Evolutionary conservation across 1,140 invertebrate species (phyloP), one percentile per base, ranked within the genome.

Genomic region (Dryas iulia): DNA sequence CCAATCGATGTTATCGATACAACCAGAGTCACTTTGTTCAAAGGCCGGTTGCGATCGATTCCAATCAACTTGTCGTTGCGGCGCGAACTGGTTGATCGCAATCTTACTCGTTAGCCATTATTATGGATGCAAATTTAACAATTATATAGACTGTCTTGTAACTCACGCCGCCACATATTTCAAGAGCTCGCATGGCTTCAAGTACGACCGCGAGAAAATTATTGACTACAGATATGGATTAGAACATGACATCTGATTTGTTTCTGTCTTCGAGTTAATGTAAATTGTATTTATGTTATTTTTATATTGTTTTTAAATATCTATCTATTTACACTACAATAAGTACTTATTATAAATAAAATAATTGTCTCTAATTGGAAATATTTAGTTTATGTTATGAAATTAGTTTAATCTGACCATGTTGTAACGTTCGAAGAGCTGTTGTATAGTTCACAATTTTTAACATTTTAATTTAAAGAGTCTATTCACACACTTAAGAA

Each of bases 121-220:
- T 89, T 87, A 87, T 83, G 74, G 74, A 88, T 88, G 83, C 82
- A 86, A 89, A 86, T 83, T 87, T 78, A 88, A 84, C 79, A 78
- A 78, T 78, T 78, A 78, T 71, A 73, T 69, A 75, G 59, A 69
- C 54, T 59, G 52, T 70, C 66, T 69, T 67, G 65, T 61, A 67
- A 47, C 24, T 56, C 35, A 59, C 26, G 61, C 69, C 71, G 71
- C 39, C 71, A 66, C 80, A 82, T 83, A 77, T 78, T 73, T 69
- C 64, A 73, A 74, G 67, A 58, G 65, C 72, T 81, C 73, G 78
- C 83, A 80, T 83, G 79, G 78, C 74, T 80, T 59, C 26, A 60
- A 69, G 30, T 69, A 54, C 33, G n/a, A 23, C 69, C 54, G 59
- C 61, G 53, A 63, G 77, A 72, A 75, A 79, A 75, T 82, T 79